phyloP scores from a whole-genome alignment of 2,797 vertebrate genomes.

The Enteromius trimaculatus region DNA sequence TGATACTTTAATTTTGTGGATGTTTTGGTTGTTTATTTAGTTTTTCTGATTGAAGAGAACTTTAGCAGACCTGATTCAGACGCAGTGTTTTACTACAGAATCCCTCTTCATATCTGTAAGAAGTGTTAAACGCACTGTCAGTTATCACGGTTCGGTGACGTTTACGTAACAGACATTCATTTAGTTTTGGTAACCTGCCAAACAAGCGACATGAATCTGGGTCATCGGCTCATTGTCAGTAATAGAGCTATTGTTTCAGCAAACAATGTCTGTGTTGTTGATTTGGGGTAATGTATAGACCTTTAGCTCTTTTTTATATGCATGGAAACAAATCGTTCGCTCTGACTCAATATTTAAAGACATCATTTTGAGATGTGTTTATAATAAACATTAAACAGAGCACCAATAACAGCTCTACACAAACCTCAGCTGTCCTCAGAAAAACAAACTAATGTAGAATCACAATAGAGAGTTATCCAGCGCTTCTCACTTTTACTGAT shows the following conservation, averaged over 20 bases:
- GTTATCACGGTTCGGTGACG: background rate
- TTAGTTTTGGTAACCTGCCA: slow-evolving; percentile 70
- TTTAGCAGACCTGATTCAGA: background rate
- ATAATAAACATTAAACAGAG: background rate
- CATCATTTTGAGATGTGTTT: background rate
- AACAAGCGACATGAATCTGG: slow-evolving; percentile 68
- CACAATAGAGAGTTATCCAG: background rate
- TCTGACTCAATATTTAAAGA: background rate
- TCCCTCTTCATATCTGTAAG: background rate
- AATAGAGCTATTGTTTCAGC: slow-evolving; percentile 52
- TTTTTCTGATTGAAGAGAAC: background rate
- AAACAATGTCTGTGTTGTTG: slow-evolving; percentile 1
- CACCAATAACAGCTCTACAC: background rate
- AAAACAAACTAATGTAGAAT: background rate
- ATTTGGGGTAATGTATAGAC: background rate
- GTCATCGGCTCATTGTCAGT: slow-evolving; percentile 65
- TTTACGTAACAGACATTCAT: slow-evolving; percentile 37
- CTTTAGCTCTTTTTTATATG: background rate
- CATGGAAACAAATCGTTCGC: background rate
- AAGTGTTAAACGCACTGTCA: background rate
- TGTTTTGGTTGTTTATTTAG: background rate
- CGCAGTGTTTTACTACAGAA: background rate
- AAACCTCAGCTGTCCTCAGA: background rate
- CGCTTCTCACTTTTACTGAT: background rate
- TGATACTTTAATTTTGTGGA: background rate